Base-by-base conservation (phyloP, 2,113 vertebrate species). In the Thamnaconus septentrionalis region DNA sequence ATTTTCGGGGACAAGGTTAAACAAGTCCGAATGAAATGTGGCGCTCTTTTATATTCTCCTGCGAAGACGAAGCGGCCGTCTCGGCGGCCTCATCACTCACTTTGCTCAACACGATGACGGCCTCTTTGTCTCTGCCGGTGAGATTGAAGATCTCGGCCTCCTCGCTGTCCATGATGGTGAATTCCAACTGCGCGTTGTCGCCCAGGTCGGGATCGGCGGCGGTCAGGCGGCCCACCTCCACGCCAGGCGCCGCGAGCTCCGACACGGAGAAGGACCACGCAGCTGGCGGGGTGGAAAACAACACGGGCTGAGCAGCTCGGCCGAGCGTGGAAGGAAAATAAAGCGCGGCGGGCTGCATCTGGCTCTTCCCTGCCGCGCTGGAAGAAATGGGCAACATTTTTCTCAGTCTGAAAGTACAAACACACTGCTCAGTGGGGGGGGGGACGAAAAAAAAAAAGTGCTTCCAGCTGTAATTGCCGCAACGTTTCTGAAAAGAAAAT, bases 121-220 rank as follows among this genome's bases (percentile, higher is more conserved):
- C 94, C 46, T 95, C 94, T 54, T 83, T 91, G 43, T 93, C 91
- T 71, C 87, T 88, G 1, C 86, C 81, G 8, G 84, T 92, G 66
- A 96, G 86, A 76, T 92, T 94, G 84, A 96, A 96, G 41, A 87
- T 88, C 51, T 93, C 91, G 0, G 87, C 89, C 41, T 92, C 92
- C 63, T 94, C 94, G 0, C 89, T 75, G 2, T 95, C 94, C 67
- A 93, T 64, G 75, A 96, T 93, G 63, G 86, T 89, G 59, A 94
- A 96, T 4, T 93, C 91, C 87, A 95, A 91, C 75, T 84, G 83
- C n/a, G 94, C 94, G 1, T 96, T 96, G 48, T 94, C 93, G 40
- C 93, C 92, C 69, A 94, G 87, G 59, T 96, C 95, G 0, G 93
- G 92, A 64, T 96, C 95, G 5, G 92, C 85, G 41, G 95, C 94